A percentile compares a stretch with the other conserved stretches of the same genome.
phyloP scores from a whole-genome alignment of 2,797 vertebrate species.

The Columba guinea region DNA sequence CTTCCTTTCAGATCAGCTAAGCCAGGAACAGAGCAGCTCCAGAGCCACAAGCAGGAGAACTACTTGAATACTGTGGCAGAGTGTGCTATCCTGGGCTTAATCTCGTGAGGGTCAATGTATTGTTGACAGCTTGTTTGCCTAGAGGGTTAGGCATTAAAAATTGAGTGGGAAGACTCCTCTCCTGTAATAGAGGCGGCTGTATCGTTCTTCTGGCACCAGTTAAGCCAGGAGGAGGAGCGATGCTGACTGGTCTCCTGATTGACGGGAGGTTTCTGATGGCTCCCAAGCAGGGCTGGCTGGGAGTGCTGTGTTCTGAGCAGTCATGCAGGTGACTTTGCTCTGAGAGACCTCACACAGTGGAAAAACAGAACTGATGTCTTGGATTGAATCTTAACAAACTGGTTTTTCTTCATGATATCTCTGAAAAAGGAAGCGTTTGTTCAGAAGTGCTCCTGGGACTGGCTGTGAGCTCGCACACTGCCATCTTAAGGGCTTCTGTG shows the following conservation, averaged over 20 bases:
- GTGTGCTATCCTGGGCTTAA: background rate
- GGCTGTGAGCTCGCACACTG: background rate
- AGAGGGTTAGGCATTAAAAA: background rate
- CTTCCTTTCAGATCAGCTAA: background rate
- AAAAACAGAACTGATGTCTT: background rate
- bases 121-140: background rate
- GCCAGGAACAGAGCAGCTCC: background rate
- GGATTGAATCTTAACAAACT: background rate
- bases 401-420: background rate
- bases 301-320: background rate
- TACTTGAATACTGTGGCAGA: background rate
- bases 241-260: background rate
- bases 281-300: background rate
- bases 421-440: background rate
- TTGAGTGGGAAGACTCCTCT: background rate
- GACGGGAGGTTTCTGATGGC: background rate
- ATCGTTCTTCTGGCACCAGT: background rate
- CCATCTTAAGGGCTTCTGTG: slow-evolving; percentile 31
- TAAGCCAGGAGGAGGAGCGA: background rate
- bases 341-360: background rate
- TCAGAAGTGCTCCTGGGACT: background rate
- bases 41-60: no score
- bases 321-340: background rate
- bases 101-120: background rate
- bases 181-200: background rate